Conservation (phyloP, 1,140 invertebrate genomes). For the Pygmarrhopalites habei region DNA sequence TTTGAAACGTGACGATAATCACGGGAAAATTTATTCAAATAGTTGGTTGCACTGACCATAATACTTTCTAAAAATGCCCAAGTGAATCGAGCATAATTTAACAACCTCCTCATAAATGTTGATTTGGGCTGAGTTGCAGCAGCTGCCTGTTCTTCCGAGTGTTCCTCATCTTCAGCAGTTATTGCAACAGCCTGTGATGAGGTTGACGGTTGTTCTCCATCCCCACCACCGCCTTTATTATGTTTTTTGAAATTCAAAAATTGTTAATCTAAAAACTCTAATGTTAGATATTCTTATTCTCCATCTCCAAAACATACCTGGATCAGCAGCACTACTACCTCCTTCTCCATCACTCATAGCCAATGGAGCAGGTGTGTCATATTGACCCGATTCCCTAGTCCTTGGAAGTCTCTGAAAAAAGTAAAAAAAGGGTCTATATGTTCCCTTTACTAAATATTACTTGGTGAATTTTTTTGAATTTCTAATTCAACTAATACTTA, state of each 20-base stretch:
- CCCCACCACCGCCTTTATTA: slow-evolving; percentile 19
- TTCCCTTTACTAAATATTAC: no score
- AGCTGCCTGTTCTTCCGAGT: neutral
- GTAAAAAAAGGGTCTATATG: neutral
- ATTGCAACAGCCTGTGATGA: neutral
- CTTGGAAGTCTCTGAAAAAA: neutral
- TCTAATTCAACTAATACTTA: neutral
- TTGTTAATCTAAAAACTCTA: no score
- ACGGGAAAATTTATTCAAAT: slow-evolving; percentile 77
- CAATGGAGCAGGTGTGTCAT: slow-evolving; percentile 17
- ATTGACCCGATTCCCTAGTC: neutral
- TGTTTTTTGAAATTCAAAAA: no score
- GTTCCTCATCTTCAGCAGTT: neutral
- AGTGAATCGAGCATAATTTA: slow-evolving; percentile 52
- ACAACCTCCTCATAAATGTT: slow-evolving; percentile 28
- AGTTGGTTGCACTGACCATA: slow-evolving; percentile 76
- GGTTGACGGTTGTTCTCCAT: slow-evolving; percentile 14
- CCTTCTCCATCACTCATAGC: slow-evolving; percentile 29
- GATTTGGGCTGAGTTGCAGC: slow-evolving; percentile 1
- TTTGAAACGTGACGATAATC: slow-evolving; percentile 89
- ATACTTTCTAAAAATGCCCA: slow-evolving; percentile 69
- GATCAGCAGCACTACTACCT: slow-evolving; percentile 22
- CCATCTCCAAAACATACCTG: no score
- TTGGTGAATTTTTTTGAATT: no score
- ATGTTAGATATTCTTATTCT: no score